These are phyloP conservation scores for Sminthopsis crassicaudata DNA, from an alignment of 2,113 vertebrate genomes.

Conservation along the genomic window DNA sequence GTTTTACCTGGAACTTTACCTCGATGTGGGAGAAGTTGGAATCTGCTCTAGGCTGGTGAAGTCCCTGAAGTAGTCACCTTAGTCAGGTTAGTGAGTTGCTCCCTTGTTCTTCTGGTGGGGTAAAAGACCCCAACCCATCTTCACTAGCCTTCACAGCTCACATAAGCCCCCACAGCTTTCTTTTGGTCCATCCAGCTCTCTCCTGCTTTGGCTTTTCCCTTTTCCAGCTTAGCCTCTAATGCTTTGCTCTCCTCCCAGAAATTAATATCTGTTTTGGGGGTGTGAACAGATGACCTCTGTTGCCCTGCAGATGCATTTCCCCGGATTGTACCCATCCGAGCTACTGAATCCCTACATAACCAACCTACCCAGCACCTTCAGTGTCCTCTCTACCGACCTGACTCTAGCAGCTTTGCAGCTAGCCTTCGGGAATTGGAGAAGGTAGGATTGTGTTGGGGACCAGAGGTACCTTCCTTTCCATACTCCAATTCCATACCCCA, in stretches of 20 bases:
- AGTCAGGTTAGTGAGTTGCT: slow-evolving; percentile 69
- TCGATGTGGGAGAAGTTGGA: slow-evolving; percentile 79
- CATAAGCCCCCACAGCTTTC: slow-evolving; percentile 66
- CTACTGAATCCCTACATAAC: slow-evolving; percentile 75
- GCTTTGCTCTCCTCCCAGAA: slow-evolving; percentile 67
- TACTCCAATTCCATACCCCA: background rate
- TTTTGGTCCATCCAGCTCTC: slow-evolving; percentile 65
- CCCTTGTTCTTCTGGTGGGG: slow-evolving; percentile 38
- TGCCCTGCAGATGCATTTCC: slow-evolving; percentile 90
- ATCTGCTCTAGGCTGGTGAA: slow-evolving; percentile 75
- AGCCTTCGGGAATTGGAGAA: slow-evolving; percentile 96
- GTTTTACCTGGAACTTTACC: slow-evolving; percentile 74
- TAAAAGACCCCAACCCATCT: slow-evolving; percentile 38
- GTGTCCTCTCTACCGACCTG: slow-evolving; percentile 90
- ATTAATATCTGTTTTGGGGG: slow-evolving; percentile 69
- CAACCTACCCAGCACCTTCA: slow-evolving; percentile 86
- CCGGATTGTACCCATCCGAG: slow-evolving; percentile 87
- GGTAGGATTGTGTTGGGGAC: slow-evolving; percentile 78
- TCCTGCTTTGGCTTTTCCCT: slow-evolving; percentile 63
- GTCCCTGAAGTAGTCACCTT: slow-evolving; percentile 66
- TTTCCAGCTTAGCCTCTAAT: slow-evolving; percentile 75
- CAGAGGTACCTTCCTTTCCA: background rate
- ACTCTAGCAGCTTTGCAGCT: slow-evolving; percentile 95
- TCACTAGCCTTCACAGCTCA: slow-evolving; percentile 76
- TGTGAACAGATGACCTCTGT: slow-evolving; percentile 23